A percentile compares a stretch with the other conserved stretches of the same genome.
Evolutionary conservation across 2,888 invertebrate species (phyloP).

Genomic region (Omphaloscelis lunosa): DNA sequence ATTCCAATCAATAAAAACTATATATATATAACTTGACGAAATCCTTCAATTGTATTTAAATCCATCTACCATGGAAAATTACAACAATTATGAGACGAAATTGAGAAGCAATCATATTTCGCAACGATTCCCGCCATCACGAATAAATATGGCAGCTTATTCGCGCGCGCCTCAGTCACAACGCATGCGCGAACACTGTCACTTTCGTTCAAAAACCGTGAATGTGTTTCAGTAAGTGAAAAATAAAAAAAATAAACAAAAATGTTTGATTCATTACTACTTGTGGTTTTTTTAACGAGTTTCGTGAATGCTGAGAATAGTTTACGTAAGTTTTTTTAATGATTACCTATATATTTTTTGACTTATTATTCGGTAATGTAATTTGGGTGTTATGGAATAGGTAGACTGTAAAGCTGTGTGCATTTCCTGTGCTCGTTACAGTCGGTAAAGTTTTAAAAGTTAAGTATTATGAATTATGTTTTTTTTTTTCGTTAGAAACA

Average conservation of each 20-base stretch:
- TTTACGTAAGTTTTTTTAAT: constrained; percentile 71
- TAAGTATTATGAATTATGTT: background rate
- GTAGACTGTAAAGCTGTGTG: background rate
- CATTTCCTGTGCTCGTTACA: constrained; percentile 17
- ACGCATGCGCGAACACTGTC: constrained; percentile 64
- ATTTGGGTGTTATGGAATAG: constrained; percentile 9
- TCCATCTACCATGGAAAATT: constrained; percentile 60
- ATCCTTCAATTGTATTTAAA: constrained; percentile 9
- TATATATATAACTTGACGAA: background rate
- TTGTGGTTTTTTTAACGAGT: constrained; percentile 67
- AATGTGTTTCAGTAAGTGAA: constrained; percentile 62
- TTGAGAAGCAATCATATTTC: constrained; percentile 65
- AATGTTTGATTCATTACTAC: constrained; percentile 67
- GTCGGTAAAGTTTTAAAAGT: constrained; percentile 16
- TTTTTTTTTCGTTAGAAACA: background rate
- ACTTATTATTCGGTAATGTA: background rate
- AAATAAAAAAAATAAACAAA: constrained; percentile 39
- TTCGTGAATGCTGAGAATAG: constrained; percentile 67
- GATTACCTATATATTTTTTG: background rate
- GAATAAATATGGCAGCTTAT: constrained; percentile 69
- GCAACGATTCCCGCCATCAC: constrained; percentile 57
- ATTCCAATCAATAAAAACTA: background rate
- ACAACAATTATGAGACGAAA: constrained; percentile 54
- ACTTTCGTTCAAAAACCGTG: constrained; percentile 61
- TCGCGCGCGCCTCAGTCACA: constrained; percentile 71